Evolutionary conservation across 2,113 vertebrate genomes (phyloP).

Genomic region (Fukomys damarensis): DNA sequence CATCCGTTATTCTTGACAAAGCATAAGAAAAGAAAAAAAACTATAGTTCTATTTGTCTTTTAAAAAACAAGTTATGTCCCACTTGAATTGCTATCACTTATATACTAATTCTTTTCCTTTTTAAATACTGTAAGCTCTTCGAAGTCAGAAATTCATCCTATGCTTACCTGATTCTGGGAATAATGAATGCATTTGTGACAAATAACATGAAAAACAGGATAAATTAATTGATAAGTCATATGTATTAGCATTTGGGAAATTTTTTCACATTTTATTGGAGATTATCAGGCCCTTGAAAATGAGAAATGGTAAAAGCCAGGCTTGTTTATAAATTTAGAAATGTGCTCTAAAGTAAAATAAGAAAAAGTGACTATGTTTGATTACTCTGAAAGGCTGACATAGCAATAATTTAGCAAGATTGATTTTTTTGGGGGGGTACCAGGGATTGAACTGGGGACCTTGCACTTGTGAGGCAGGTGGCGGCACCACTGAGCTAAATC

Average conservation of each 20-base stretch:
- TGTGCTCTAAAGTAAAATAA: background rate
- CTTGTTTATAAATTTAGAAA: slow-evolving; percentile 20
- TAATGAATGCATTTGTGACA: background rate
- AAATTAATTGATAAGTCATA: background rate
- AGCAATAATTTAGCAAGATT: background rate
- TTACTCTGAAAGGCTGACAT: background rate
- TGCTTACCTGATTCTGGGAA: background rate
- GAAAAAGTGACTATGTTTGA: background rate
- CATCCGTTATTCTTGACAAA: slow-evolving; percentile 2
- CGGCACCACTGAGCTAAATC: too few species aligned
- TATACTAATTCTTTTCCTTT: background rate
- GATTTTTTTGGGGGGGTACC: too few species aligned
- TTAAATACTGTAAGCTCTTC: background rate
- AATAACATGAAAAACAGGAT: background rate
- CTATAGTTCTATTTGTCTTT: background rate
- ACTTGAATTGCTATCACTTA: background rate
- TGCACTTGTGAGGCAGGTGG: too few species aligned
- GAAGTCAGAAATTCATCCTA: background rate
- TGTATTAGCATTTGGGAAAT: background rate
- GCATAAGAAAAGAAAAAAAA: background rate
- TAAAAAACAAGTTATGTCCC: background rate
- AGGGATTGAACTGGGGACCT: too few species aligned
- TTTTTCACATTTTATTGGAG: background rate
- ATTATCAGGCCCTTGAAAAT: background rate
- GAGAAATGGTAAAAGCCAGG: background rate